Percentiles rank a stretch among this genome's conserved stretches.
Conservation (phyloP, 2,888 invertebrate species). For the Poecilus cupreus region DNA sequence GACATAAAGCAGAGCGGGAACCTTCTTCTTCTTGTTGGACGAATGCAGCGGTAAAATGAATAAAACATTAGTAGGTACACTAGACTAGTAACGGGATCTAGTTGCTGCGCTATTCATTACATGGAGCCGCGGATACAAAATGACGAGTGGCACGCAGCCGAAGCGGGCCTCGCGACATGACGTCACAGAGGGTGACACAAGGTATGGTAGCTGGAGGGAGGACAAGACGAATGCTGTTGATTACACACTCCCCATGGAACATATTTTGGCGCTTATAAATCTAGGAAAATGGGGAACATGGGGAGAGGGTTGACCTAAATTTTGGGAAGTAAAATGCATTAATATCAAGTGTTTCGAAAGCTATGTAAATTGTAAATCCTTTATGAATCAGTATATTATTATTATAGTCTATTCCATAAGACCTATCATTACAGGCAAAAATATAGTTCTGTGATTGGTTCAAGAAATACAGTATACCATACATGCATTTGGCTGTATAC, state of each 20-base stretch:
- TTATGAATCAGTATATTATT: too few relatives aligned
- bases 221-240: slow-evolving; percentile 7
- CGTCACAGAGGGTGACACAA: neutral
- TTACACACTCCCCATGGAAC: neutral
- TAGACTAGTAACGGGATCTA: neutral
- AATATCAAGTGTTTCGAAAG: too few relatives aligned
- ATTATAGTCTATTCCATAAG: too few relatives aligned
- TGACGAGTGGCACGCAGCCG: neutral
- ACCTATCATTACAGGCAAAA: too few relatives aligned
- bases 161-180: neutral
- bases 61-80: slow-evolving; percentile 11
- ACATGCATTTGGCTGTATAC: too few relatives aligned
- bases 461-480: too few relatives aligned
- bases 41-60: neutral
- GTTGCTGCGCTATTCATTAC: slow-evolving; percentile 27
- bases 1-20: neutral
- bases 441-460: too few relatives aligned
- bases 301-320: too few relatives aligned
- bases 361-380: too few relatives aligned
- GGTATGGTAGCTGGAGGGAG: neutral
- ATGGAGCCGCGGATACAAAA: neutral
- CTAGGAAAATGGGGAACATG: neutral
- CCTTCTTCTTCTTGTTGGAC: slow-evolving; percentile 19
- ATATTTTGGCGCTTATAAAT: neutral
- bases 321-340: too few relatives aligned